Base-by-base conservation (phyloP, 2,888 invertebrate genomes). In the Micoletzkya japonica region DNA sequence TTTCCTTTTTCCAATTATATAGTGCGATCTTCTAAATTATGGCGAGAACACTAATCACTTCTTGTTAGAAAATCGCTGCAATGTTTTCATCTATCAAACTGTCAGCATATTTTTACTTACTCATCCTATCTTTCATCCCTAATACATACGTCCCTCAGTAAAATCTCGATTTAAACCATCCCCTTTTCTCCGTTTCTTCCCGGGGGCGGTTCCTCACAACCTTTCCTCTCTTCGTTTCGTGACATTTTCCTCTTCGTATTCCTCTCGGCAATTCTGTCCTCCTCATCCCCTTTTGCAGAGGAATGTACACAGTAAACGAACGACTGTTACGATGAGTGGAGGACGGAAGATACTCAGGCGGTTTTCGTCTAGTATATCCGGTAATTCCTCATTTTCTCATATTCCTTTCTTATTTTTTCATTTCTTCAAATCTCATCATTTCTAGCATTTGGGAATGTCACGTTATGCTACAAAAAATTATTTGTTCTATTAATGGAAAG, bases 341-440 rank as follows among this genome's bases (percentile, higher is more conserved):
- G 73, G 76, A 36, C 60, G 70, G 66, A 73, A 73, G 71, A 68
- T 77, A 24, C 58, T 79, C 0, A 68, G 77, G 7, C 68, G 76
- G 26, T 79, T 79, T 69, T 79, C 79, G 2, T 75, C 76, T 0
- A 75, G 74, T 70, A 75, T 78, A 52, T 76, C 77, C 70, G 78
- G 78, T 78, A 44, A 50, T 44, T 61, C 20, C 44, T 44, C 20
- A 44, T n/a, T n/a, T n/a, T n/a, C n/a, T n/a, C n/a, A n/a, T n/a
- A n/a, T n/a, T n/a, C n/a, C n/a, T 44, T 39, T 7, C 44, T 4
- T 2, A 39, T 17, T 3, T 2, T 28, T 26, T 60, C n/a, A 2
- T 52, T 52, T 20, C 24, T 26, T 52, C 24, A 28, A 26, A 52
- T 20, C 10, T 52, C 7, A 2, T 20, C 10, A 17, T 2, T 24